Conservation (phyloP, 2,797 vertebrate species). For the Garrulus glandarius region DNA sequence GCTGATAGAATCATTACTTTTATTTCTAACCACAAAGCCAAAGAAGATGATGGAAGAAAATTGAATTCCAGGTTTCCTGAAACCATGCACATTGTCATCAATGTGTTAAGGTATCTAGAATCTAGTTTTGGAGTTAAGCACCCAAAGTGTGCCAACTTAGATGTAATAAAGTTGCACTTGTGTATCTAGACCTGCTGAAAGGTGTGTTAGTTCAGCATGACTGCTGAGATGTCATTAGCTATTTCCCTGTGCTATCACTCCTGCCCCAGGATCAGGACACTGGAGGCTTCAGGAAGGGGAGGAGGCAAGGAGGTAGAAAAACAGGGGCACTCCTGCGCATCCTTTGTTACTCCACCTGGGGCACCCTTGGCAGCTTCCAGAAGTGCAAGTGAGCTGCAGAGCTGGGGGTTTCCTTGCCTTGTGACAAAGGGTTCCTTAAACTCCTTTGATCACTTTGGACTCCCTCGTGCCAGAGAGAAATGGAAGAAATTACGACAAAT, state of each 20-base stretch:
- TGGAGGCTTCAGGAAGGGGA: neutral
- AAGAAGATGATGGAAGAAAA: neutral
- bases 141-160: neutral
- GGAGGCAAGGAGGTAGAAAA: neutral
- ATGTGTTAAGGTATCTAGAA: neutral
- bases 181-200: neutral
- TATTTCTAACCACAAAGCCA: neutral
- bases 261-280: neutral
- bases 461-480: neutral
- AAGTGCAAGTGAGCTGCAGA: neutral
- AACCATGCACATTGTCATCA: neutral
- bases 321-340: neutral
- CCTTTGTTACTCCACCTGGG: neutral
- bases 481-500: neutral
- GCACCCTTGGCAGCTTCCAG: neutral
- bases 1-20: neutral
- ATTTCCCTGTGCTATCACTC: neutral
- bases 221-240: neutral
- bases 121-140: neutral
- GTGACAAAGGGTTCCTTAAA: neutral
- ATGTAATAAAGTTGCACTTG: rapidly evolving
- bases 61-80: neutral
- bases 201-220: neutral
- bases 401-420: neutral
- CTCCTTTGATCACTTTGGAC: neutral